Evolutionary conservation across 2,797 vertebrate species (phyloP).

Genomic region (Eutrigla gurnardus): DNA sequence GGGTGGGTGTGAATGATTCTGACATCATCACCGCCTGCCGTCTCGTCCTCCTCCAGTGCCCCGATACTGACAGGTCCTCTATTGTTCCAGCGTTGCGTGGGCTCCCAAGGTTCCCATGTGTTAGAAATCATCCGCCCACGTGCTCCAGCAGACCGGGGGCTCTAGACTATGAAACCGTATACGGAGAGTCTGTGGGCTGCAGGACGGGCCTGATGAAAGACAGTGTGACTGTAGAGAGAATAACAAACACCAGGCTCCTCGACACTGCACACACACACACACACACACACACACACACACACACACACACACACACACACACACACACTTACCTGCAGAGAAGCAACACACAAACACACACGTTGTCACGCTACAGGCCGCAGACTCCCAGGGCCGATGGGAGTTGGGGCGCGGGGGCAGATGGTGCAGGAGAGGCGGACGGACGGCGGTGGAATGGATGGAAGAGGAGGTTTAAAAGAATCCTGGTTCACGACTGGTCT

Average conservation of each 20-base stretch:
- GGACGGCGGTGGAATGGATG: constrained; percentile 56
- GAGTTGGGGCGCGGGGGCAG: constrained; percentile 69
- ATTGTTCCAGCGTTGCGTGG: constrained; percentile 85
- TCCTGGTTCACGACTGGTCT: constrained; percentile 32
- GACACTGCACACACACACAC: constrained; percentile 57
- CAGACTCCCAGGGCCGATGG: constrained; percentile 62
- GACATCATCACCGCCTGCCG: constrained; percentile 80
- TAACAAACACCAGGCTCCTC: constrained; percentile 83
- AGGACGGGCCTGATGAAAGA: constrained; percentile 87
- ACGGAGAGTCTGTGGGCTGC: constrained; percentile 82
- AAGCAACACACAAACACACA: constrained; percentile 38
- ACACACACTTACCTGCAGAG: constrained; percentile 31
- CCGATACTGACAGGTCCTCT: constrained; percentile 84
- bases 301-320: constrained; percentile 21
- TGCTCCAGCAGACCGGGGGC: constrained; percentile 82
- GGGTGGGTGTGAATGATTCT: constrained; percentile 80
- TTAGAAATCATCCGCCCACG: constrained; percentile 90
- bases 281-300: constrained; percentile 43
- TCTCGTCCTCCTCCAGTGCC: constrained; percentile 72
- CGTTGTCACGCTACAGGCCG: constrained; percentile 76
- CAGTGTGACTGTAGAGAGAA: constrained; percentile 81
- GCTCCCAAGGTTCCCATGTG: constrained; percentile 86
- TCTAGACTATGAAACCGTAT: constrained; percentile 82
- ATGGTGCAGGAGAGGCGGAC: constrained; percentile 59
- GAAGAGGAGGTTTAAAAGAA: constrained; percentile 56